Percentiles rank a stretch among this genome's conserved stretches.
These are phyloP conservation scores for Selenia dentaria DNA, from an alignment of 2,888 invertebrate species.

Conservation along the genomic window DNA sequence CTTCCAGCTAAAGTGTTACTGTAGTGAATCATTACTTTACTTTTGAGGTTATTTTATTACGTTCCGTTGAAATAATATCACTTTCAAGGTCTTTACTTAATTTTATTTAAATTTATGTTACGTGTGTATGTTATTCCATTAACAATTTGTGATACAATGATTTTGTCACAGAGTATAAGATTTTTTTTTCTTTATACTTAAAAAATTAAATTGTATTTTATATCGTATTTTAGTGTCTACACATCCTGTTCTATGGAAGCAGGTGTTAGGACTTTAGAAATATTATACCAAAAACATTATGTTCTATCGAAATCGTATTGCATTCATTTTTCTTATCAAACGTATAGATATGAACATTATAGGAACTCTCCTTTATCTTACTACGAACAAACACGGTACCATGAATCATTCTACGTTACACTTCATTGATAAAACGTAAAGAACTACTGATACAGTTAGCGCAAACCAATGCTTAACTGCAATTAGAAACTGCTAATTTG, in stretches of 20 bases:
- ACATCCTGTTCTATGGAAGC: too few species aligned
- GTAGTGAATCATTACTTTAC: neutral
- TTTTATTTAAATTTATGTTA: conserved; percentile 5
- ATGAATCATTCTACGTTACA: conserved; percentile 30
- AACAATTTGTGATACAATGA: too few species aligned
- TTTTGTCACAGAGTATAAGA: too few species aligned
- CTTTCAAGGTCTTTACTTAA: conserved; percentile 15
- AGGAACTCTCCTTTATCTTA: conserved; percentile 29
- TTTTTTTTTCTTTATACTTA: too few species aligned
- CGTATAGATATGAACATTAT: conserved; percentile 1
- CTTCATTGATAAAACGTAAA: conserved; percentile 36
- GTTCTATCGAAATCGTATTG: too few species aligned
- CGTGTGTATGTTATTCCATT: neutral
- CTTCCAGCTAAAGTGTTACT: too few species aligned
- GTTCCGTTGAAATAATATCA: neutral
- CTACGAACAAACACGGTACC: conserved; percentile 14
- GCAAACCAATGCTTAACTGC: conserved; percentile 31
- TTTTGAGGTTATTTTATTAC: conserved; percentile 19
- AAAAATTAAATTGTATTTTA: too few species aligned
- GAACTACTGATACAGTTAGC: conserved; percentile 30
- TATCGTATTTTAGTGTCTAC: too few species aligned
- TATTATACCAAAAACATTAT: too few species aligned
- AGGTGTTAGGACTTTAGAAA: too few species aligned
- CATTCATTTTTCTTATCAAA: conserved; percentile 13
- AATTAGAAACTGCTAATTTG: conserved; percentile 55